Evolutionary conservation across 2,113 vertebrate species (phyloP), one percentile per base, ranked within the genome.

Genomic region (Meles meles): DNA sequence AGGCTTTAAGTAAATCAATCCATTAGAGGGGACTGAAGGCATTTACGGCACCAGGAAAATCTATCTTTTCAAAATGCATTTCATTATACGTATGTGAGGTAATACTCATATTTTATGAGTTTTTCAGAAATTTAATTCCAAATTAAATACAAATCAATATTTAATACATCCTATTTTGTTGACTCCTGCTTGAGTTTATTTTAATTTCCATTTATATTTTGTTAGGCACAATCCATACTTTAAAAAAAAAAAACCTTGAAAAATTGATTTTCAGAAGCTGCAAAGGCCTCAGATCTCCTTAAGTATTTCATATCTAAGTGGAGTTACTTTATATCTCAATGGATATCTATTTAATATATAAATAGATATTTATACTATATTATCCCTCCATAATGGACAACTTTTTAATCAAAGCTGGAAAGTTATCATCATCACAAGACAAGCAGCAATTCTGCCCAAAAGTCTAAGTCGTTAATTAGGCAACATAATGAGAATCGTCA

Each of bases 391-490:
- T 44, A 94, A 97, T 7, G 90, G 96, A 97, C 96, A 92, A 86
- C n/a, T 17, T 81, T 88, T 96, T 96, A 81, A 95, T 94, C 95
- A 96, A 97, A 92, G 92, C 96, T 72, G 90, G 74, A 90, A 96
- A 97, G 90, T 85, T 90, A 93, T 47, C 92, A 9, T 3, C 55
- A 80, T 95, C 87, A 37, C 55, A 79, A 94, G 89, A 88, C 61
- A 77, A 85, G 90, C 94, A 72, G 69, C 65, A 77, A 92, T 59
- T 8, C 71, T 85, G 44, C 72, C 80, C 49, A 27, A 84, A 90
- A 96, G 59, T 44, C 96, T 65, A 47, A 95, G 88, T 87, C 4
- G 1, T 90, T 96, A 96, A 97, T 96, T 92, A 96, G 83, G 63
- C 92, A 20, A 59, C 95, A 92, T 65, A 97, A 94, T 81, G 95